These are phyloP conservation scores for Takifugu bimaculatus DNA, from an alignment of 2,113 vertebrate species.

Conservation along the genomic window DNA sequence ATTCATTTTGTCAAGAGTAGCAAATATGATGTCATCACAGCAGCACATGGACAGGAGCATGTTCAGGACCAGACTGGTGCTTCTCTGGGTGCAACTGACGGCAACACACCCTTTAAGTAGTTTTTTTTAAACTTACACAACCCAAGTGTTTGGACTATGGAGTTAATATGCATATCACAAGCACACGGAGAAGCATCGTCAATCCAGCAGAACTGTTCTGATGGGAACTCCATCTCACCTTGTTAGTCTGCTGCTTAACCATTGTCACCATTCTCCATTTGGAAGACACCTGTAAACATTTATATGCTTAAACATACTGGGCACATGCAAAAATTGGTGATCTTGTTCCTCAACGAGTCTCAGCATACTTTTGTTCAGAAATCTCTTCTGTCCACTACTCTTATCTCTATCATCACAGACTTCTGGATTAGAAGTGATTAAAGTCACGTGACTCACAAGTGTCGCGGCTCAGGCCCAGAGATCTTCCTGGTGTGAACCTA, in stretches of 20 bases:
- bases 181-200: neutral
- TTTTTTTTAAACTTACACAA: neutral
- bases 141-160: too few species aligned
- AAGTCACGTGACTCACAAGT: neutral
- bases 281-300: too few species aligned
- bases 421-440: fast-evolving
- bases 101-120: too few species aligned
- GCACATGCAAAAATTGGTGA: too few species aligned
- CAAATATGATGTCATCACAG: slow-evolving; percentile 77
- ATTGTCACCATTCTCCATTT: too few species aligned
- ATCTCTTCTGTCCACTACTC: slow-evolving; percentile 79
- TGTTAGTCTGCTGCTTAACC: neutral
- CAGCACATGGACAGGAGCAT: slow-evolving; percentile 30
- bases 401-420: slow-evolving; percentile 63
- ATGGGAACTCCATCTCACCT: too few species aligned
- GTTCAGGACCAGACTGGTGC: neutral
- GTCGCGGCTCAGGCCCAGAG: neutral
- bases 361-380: slow-evolving; percentile 69
- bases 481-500: neutral
- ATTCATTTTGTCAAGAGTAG: slow-evolving; percentile 76
- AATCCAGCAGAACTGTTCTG: neutral
- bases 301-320: too few species aligned
- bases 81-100: slow-evolving; percentile 1
- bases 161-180: too few species aligned
- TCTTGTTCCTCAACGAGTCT: slow-evolving; percentile 36